Percentiles rank a stretch among this genome's conserved stretches.
Conservation (phyloP, 2,888 invertebrate species). For the Aleiodes leptofemur region DNA sequence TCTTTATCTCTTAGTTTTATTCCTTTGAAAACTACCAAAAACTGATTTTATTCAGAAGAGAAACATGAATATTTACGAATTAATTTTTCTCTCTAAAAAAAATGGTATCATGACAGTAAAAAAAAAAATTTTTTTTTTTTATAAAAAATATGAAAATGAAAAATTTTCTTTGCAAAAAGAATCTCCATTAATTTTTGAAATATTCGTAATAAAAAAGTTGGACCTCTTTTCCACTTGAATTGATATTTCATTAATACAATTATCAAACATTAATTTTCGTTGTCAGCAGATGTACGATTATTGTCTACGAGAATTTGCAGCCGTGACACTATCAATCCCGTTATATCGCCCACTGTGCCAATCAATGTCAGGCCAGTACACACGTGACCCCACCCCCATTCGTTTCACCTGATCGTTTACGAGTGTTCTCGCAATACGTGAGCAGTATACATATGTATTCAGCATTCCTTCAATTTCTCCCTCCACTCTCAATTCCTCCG, state of each 20-base stretch:
- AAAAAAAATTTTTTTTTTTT: neutral
- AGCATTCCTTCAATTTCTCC: conserved; percentile 8
- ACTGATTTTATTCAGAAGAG: conserved; percentile 36
- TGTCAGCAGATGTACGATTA: neutral
- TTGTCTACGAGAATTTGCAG: conserved; percentile 35
- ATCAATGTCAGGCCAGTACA: conserved; percentile 33
- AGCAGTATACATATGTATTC: conserved; percentile 23
- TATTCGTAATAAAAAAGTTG: too few relatives aligned
- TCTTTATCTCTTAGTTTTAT: conserved; percentile 31
- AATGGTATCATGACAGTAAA: too few relatives aligned
- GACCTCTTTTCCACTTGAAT: too few relatives aligned
- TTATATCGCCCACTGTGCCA: conserved; percentile 33
- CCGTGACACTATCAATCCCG: conserved; percentile 39
- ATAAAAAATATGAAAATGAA: too few relatives aligned
- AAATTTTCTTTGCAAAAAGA: too few relatives aligned
- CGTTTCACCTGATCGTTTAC: conserved; percentile 32
- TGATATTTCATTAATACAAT: neutral
- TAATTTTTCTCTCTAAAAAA: neutral
- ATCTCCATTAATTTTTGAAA: too few relatives aligned
- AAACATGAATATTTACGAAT: neutral
- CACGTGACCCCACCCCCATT: conserved; percentile 26
- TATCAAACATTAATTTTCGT: neutral
- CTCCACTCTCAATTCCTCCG: neutral
- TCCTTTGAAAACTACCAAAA: conserved; percentile 35
- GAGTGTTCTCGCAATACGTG: conserved; percentile 34